Evolutionary conservation across 37 sponge, comb jelly and placozoan species (phyloP).

Genomic region (Oopsacas minuta): DNA sequence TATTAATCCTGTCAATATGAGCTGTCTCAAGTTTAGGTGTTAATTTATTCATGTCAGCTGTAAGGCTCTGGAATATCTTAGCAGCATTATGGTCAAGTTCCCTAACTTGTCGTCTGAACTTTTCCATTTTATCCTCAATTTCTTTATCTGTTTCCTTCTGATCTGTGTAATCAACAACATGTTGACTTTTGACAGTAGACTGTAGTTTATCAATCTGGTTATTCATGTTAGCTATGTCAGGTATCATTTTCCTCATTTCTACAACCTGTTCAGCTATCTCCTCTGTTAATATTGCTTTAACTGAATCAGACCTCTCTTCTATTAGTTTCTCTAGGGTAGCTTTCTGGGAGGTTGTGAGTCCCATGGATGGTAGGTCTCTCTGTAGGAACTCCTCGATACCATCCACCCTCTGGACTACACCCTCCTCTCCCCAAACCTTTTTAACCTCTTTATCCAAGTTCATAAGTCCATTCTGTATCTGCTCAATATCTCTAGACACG

Average conservation of each 20-base stretch:
- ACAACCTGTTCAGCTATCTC: background rate
- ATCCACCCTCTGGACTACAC: background rate
- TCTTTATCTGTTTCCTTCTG: background rate
- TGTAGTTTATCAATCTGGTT: background rate
- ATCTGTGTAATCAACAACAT: background rate
- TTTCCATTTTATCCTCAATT: background rate
- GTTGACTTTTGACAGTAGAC: background rate
- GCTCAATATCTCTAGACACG: background rate
- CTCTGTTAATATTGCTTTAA: background rate
- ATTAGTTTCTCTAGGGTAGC: constrained; percentile 11
- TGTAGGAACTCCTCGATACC: background rate
- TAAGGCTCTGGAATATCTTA: constrained; percentile 4
- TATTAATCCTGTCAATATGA: background rate
- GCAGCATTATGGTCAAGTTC: background rate
- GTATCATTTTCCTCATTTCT: background rate
- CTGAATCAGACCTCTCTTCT: background rate
- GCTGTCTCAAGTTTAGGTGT: background rate
- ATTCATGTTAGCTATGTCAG: background rate
- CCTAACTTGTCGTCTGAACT: background rate
- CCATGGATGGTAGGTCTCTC: background rate
- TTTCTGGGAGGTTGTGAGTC: background rate
- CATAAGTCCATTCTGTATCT: background rate
- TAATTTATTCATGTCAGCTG: background rate
- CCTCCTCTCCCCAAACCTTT: background rate
- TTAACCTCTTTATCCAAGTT: background rate